Conservation (phyloP, 2,113 vertebrate species). For the Petromus typicus region DNA sequence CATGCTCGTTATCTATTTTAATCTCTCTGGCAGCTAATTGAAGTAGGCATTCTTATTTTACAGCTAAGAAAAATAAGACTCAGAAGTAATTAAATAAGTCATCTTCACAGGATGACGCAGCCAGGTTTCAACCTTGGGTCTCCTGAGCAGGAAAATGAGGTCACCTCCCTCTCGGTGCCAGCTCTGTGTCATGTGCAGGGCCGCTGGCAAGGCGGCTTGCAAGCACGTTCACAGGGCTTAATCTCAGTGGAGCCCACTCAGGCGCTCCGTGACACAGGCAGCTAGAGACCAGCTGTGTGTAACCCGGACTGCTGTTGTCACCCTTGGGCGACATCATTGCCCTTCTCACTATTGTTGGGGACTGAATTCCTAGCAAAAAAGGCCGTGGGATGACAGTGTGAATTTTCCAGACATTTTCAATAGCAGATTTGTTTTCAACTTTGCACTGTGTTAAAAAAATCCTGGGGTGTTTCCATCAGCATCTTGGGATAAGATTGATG, state of each 20-base stretch:
- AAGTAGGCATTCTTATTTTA: constrained; percentile 32
- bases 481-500: background rate
- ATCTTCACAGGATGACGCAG: background rate
- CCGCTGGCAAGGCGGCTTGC: background rate
- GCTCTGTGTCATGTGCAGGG: background rate
- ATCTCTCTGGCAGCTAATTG: background rate
- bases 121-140: background rate
- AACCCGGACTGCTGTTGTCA: background rate
- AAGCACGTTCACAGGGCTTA: no score
- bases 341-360: background rate
- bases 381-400: no score
- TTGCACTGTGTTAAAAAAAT: background rate
- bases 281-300: background rate
- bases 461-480: background rate
- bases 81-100: background rate
- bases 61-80: background rate
- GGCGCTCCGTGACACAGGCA: background rate
- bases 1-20: background rate
- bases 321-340: background rate
- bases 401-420: background rate
- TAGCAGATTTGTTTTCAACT: background rate
- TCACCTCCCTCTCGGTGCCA: no score
- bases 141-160: background rate
- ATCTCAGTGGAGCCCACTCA: background rate
- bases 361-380: background rate